Conservation (phyloP, 2,113 vertebrate genomes). For the Pyrgilauda ruficollis region DNA sequence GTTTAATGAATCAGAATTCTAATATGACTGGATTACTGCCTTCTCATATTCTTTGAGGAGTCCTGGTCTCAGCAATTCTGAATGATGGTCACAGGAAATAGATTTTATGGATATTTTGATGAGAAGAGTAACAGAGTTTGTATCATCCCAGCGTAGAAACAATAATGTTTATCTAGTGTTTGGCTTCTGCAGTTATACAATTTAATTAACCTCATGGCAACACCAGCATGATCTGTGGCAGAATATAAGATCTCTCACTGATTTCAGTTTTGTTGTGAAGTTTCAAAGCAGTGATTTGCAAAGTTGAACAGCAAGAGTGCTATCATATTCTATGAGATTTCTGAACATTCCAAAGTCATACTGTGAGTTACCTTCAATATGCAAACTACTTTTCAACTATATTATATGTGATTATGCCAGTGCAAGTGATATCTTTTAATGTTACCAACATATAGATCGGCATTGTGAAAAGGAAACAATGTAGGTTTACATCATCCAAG, state of each 20-base stretch:
- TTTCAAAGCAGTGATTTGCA: background rate
- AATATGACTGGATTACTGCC: background rate
- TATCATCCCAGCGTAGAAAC: background rate
- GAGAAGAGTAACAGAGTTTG: background rate
- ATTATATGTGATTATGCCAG: background rate
- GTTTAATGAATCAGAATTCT: background rate
- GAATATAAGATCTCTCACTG: background rate
- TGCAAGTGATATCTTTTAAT: background rate
- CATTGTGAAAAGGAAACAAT: background rate
- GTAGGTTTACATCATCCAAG: background rate
- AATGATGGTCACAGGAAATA: background rate
- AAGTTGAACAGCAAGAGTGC: background rate
- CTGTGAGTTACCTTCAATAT: background rate
- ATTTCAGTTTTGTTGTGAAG: background rate
- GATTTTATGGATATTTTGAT: background rate
- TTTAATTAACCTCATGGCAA: background rate
- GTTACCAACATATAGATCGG: background rate
- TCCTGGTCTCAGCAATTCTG: background rate
- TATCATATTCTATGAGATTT: background rate
- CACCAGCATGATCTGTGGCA: background rate
- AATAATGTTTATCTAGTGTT: background rate
- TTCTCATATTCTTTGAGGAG: background rate
- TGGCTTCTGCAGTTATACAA: background rate
- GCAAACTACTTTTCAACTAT: background rate
- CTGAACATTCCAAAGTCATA: background rate